These are phyloP conservation scores for Myanophis thanlyinensis DNA, from an alignment of 2,113 vertebrate genomes.

Conservation along the genomic window DNA sequence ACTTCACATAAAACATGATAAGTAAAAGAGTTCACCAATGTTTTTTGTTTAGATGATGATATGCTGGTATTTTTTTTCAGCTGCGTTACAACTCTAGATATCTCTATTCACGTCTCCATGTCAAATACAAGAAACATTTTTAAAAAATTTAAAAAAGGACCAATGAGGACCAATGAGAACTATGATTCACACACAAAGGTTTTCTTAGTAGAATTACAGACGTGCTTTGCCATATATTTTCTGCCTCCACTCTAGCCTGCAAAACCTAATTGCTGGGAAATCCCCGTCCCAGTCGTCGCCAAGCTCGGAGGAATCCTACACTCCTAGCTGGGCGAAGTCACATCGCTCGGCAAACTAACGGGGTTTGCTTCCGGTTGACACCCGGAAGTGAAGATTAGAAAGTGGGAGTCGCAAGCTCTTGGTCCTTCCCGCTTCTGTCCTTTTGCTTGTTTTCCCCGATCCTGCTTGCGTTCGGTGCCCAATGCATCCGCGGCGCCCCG, in stretches of 20 bases:
- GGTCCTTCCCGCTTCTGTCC: rapidly evolving
- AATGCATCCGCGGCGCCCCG: conserved; percentile 89
- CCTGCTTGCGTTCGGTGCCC: not conserved
- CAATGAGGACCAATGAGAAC: not conserved
- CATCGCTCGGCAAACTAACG: rapidly evolving
- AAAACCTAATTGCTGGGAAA: not conserved
- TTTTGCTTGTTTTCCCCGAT: not conserved
- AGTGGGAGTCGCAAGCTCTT: rapidly evolving
- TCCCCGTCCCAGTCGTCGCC: no score
- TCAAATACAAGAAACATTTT: not conserved
- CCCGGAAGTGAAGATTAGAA: conserved; percentile 7
- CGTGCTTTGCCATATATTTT: not conserved
- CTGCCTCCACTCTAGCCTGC: no score
- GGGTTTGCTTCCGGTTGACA: not conserved
- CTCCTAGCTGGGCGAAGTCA: not conserved
- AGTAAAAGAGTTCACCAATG: not conserved
- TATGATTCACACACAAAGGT: not conserved
- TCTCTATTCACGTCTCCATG: not conserved
- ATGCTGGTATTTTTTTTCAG: no score
- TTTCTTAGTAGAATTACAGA: not conserved
- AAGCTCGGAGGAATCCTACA: not conserved
- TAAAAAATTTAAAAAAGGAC: not conserved
- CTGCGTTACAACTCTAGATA: not conserved
- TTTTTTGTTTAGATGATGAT: not conserved
- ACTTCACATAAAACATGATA: not conserved